Conservation (phyloP, 1,140 invertebrate genomes). For the Pararge aegeria region DNA sequence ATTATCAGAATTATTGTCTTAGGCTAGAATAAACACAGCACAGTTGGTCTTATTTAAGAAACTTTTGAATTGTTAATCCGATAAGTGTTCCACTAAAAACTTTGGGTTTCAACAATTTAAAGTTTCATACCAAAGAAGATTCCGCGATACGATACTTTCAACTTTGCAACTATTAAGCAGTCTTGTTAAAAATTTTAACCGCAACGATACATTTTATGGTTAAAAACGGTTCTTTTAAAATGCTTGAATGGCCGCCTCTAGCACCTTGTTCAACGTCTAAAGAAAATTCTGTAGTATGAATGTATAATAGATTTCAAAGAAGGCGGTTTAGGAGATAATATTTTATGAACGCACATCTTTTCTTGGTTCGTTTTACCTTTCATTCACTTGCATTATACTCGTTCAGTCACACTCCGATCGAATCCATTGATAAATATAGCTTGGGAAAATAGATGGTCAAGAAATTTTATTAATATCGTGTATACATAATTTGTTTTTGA, state of each 20-base stretch:
- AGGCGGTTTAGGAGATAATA: not conserved
- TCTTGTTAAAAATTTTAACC: constrained; percentile 12
- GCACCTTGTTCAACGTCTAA: not conserved
- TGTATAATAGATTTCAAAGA: not conserved
- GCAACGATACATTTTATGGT: constrained; percentile 3
- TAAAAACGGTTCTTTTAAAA: not conserved
- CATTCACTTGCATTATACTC: no score
- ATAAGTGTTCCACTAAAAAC: constrained; percentile 23
- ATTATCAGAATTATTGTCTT: no score
- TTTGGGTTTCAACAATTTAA: constrained; percentile 14
- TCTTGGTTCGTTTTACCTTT: no score
- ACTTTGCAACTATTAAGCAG: constrained; percentile 3
- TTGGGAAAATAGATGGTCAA: no score
- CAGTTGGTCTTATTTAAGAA: constrained; percentile 20
- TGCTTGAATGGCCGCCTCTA: not conserved
- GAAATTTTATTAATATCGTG: no score
- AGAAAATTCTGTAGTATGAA: not conserved
- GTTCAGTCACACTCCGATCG: no score
- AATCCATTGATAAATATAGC: no score
- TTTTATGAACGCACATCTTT: not conserved
- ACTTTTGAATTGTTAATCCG: constrained; percentile 21
- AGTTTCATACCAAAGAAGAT: not conserved
- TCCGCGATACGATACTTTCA: constrained; percentile 2
- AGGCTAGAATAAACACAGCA: no score
- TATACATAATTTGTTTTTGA: no score